phyloP scores from a whole-genome alignment of 2,888 invertebrate genomes.

The Lasioglossum lativentre region DNA sequence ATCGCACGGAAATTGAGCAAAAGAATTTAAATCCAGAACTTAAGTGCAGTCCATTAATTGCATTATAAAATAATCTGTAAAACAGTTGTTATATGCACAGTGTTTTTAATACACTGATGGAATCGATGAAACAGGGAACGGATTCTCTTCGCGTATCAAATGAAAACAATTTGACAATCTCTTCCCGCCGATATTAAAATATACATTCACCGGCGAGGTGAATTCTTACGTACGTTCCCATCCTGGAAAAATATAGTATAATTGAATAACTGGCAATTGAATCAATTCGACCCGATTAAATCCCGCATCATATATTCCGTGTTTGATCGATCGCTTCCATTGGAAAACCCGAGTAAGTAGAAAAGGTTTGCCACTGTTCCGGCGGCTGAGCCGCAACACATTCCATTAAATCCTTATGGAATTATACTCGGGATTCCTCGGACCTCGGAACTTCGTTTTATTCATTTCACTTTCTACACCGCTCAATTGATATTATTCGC shows the following conservation, averaged over 20 bases:
- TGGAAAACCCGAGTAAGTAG: constrained; percentile 34
- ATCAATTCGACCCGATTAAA: constrained; percentile 28
- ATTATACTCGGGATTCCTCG: constrained; percentile 21
- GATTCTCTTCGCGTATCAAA: neutral
- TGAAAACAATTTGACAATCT: neutral
- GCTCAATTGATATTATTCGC: constrained; percentile 5
- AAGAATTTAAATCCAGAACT: too few species aligned
- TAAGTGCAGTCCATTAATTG: neutral
- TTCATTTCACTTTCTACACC: constrained; percentile 20
- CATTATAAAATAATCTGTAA: neutral
- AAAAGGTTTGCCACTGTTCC: constrained; percentile 40
- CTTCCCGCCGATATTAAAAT: neutral
- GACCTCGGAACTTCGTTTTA: constrained; percentile 12
- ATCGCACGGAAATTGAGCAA: too few species aligned
- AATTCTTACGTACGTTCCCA: constrained; percentile 29
- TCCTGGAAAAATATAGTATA: neutral
- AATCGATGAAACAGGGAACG: neutral
- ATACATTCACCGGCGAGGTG: constrained; percentile 34
- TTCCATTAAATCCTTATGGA: constrained; percentile 26
- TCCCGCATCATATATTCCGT: constrained; percentile 7
- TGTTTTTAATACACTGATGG: neutral
- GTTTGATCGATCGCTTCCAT: constrained; percentile 35
- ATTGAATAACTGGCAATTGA: constrained; percentile 4
- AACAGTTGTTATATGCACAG: neutral
- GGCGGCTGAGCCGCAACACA: constrained; percentile 12